Base-by-base conservation (phyloP, 1,140 invertebrate genomes). In the Meloidogyne chitwoodi region DNA sequence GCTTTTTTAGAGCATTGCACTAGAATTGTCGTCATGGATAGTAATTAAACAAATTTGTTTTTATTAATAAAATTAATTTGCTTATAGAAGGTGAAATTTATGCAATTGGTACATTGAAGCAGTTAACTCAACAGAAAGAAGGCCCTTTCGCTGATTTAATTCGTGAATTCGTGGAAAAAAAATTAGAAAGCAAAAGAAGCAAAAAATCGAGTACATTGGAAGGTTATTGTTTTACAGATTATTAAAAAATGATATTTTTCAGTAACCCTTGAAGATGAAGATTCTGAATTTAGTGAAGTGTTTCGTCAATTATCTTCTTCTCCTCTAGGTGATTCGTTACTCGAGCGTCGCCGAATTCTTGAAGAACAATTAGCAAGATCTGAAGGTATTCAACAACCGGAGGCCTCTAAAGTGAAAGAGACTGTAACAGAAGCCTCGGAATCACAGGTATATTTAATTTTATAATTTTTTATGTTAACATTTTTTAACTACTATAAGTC, bases 41-140 rank as follows among this genome's bases (percentile, higher is more conserved):
- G 78, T 80, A 77, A 77, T 38, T 38, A 0, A 6, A 11, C 22
- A 11, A 24, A 11, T 67, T 29, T 22, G 12, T 11, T 16, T 41
- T 44, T 10, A 19, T 0, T 27, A n/a, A 38, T n/a, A 24, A 24
- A 31, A 16, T n/a, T n/a, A 16, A 44, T 71, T 80, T 1, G 27
- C 29, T 75, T 80, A 41, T 10, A 79, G 79, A 81, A 29, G 80
- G 80, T 61, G 26, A 67, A 79, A 81, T 82, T 38, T 16, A 64
- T 19, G 66, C 26, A 27, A 66, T 68, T 29, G 80, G 80, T 11
- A 82, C 69, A 19, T 75, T 80, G 24, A 68, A 80, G 24, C 77
- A 80, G 19, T 69, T 80, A 34, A 66, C 65, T 24, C 34, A 74
- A n/a, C 76, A 62, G 31, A 78, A 29, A 19, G 77, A 79, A 66